Evolutionary conservation across 2,888 invertebrate species (phyloP).

Genomic region (Augiades crinisus): DNA sequence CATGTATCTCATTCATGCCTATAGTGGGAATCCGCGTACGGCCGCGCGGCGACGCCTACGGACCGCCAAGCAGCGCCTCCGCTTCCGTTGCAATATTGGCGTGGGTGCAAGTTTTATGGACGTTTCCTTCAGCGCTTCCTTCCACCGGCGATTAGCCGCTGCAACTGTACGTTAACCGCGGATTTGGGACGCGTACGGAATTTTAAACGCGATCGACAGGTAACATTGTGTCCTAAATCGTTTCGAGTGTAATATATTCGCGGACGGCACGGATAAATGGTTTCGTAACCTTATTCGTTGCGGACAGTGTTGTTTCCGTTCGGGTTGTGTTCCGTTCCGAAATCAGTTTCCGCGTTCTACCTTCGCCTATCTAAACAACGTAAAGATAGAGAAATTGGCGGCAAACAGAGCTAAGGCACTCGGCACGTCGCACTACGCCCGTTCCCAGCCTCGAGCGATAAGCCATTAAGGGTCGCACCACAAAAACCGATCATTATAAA

Average conservation of each 20-base stretch:
- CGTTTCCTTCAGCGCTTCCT: constrained; percentile 68
- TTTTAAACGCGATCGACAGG: no score
- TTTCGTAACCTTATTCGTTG: no score
- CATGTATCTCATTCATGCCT: constrained; percentile 37
- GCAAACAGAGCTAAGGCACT: constrained; percentile 32
- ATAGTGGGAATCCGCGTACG: constrained; percentile 31
- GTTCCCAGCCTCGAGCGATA: constrained; percentile 65
- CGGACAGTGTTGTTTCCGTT: no score
- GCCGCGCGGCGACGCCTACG: constrained; percentile 51
- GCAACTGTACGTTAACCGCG: no score
- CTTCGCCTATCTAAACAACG: constrained; percentile 45
- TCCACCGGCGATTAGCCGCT: constrained; percentile 39
- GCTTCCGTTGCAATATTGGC: constrained; percentile 56
- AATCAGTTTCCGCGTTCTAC: no score
- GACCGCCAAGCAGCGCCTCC: constrained; percentile 50
- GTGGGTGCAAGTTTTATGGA: constrained; percentile 70
- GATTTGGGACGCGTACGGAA: no score
- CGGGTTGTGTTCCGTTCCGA: no score
- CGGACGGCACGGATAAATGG: no score
- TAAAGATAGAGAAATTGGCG: constrained; percentile 38
- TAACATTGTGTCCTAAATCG: no score
- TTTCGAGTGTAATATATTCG: no score
- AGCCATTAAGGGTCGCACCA: constrained; percentile 69
- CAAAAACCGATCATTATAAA: constrained; percentile 78
- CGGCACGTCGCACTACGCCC: constrained; percentile 43